Evolutionary conservation across 2,113 vertebrate species (phyloP).

Genomic region (Peucedramus taeniatus): DNA sequence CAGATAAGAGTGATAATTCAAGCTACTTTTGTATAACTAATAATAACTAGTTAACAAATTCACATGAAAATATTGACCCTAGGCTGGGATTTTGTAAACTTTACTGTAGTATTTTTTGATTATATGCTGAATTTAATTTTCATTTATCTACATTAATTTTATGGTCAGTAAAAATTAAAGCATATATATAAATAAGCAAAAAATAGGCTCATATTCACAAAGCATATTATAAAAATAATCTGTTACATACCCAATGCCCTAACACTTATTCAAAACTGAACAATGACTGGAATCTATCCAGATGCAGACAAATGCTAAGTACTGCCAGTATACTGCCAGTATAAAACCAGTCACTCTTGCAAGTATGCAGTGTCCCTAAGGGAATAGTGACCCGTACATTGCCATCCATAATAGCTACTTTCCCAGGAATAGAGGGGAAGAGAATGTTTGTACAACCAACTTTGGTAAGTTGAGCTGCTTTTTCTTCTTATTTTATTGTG

Average conservation of each 20-base stretch:
- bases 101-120: not conserved
- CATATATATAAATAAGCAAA: not conserved
- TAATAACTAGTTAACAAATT: not conserved
- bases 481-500: conserved; percentile 29
- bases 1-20: not conserved
- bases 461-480: conserved; percentile 28
- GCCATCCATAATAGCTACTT: conserved; percentile 18
- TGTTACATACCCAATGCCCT: not conserved
- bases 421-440: conserved; percentile 28
- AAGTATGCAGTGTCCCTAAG: conserved; percentile 36
- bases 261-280: conserved; percentile 38
- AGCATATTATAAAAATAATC: not conserved
- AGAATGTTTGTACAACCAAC: conserved; percentile 24
- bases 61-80: not conserved
- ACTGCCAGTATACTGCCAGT: conserved; percentile 29
- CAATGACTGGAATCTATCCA: conserved; percentile 60
- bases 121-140: not conserved
- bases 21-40: not conserved
- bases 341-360: conserved; percentile 49
- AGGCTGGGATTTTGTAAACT: not conserved
- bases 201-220: not conserved
- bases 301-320: conserved; percentile 20
- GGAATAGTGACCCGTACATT: conserved; percentile 22
- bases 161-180: not conserved
- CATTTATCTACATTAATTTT: not conserved